Evolutionary conservation across 2,797 vertebrate species (phyloP).

Genomic region (Pipistrellus nathusii): DNA sequence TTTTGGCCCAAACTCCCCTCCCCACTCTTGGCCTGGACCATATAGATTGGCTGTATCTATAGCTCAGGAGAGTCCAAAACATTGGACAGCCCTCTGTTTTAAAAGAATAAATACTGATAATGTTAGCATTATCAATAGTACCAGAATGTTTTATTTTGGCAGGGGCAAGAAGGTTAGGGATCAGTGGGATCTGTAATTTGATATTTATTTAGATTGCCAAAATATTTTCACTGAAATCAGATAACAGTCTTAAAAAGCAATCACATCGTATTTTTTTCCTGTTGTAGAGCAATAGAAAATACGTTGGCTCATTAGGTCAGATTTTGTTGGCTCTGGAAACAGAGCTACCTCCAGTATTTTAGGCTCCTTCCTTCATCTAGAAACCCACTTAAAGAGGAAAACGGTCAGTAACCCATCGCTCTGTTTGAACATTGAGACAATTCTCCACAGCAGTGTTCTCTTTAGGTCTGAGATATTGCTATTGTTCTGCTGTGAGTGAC

Average conservation of each 20-base stretch:
- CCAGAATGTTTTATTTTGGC: constrained; percentile 2
- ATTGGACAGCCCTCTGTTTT: neutral
- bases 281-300: neutral
- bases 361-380: neutral
- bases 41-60: neutral
- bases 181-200: neutral
- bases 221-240: constrained; percentile 10
- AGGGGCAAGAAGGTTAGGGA: neutral
- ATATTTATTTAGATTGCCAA: neutral
- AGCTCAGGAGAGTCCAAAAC: neutral
- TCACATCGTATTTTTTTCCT: neutral
- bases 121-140: neutral
- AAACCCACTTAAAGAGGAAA: neutral
- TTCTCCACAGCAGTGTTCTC: neutral
- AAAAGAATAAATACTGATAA: constrained; percentile 27
- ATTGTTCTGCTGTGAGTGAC: neutral
- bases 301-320: neutral
- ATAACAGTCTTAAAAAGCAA: constrained; percentile 13
- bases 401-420: neutral
- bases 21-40: neutral
- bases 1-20: neutral
- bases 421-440: neutral
- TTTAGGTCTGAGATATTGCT: neutral
- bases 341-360: neutral
- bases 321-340: neutral